phyloP scores from a whole-genome alignment of 2,113 vertebrate species.

The Corvus moneduloides region DNA sequence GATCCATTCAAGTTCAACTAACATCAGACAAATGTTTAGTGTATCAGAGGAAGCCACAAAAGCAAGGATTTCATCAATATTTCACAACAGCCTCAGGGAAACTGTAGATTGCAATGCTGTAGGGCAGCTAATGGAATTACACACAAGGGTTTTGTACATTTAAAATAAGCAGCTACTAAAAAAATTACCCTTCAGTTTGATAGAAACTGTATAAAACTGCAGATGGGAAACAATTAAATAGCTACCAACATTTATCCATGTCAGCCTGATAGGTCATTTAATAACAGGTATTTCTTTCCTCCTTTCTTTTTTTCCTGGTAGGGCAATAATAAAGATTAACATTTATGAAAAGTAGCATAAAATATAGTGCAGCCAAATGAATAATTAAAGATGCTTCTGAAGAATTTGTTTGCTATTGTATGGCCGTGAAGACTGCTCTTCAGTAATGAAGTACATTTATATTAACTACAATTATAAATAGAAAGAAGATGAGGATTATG shows the following conservation, averaged over 20 bases:
- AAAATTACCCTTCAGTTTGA: conserved; percentile 83
- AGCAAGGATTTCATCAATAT: conserved; percentile 95
- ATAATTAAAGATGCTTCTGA: conserved; percentile 81
- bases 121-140: conserved; percentile 95
- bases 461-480: conserved; percentile 67
- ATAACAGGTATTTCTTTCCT: conserved; percentile 75
- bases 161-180: conserved; percentile 91
- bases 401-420: conserved; percentile 73
- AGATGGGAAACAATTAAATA: conserved; percentile 79
- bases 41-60: conserved; percentile 85
- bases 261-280: conserved; percentile 75
- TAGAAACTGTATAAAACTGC: conserved; percentile 81
- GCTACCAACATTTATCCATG: conserved; percentile 71
- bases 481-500: conserved; percentile 52
- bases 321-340: conserved; percentile 80
- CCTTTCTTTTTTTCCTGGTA: not conserved
- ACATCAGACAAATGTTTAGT: conserved; percentile 86
- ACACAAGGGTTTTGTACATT: conserved; percentile 95
- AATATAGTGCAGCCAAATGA: conserved; percentile 74
- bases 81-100: conserved; percentile 97
- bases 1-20: conserved; percentile 81
- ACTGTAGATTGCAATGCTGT: conserved; percentile 92
- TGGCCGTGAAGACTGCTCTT: conserved; percentile 37
- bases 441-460: conserved; percentile 68
- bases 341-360: conserved; percentile 80